These are phyloP conservation scores for Patiria miniata DNA, from an alignment of 35 echinoderm and acorn worm genomes.

Conservation along the genomic window DNA sequence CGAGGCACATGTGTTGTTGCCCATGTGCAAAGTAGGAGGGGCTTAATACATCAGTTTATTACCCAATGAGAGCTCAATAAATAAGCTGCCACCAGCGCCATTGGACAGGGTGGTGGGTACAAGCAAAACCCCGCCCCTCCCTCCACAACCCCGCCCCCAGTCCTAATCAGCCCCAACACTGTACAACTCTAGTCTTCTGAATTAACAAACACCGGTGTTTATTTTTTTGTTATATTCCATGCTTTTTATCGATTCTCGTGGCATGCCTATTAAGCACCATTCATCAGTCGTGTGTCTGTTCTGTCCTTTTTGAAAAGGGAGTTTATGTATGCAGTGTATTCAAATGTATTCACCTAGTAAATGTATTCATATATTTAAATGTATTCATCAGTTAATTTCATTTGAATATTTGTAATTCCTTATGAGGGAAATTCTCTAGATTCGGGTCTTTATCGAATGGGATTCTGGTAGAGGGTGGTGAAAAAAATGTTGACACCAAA, in stretches of 20 bases:
- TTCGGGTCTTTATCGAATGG: too few species aligned
- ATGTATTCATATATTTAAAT: slow-evolving; percentile 2
- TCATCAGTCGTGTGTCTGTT: slow-evolving; percentile 23
- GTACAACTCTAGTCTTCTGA: not conserved
- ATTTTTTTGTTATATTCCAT: not conserved
- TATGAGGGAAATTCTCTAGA: too few species aligned
- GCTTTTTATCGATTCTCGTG: slow-evolving; percentile 1
- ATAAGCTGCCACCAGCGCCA: too few species aligned
- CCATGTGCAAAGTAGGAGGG: too few species aligned
- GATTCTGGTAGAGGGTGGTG: too few species aligned
- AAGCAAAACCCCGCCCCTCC: not conserved
- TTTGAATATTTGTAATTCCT: not conserved
- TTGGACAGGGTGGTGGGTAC: too few species aligned
- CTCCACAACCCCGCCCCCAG: not conserved
- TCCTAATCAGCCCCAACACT: too few species aligned
- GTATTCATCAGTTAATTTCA: not conserved
- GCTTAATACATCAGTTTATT: too few species aligned
- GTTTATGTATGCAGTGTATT: slow-evolving; percentile 17
- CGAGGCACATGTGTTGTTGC: too few species aligned
- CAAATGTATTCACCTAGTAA: not conserved
- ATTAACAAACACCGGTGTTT: not conserved
- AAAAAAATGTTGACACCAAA: too few species aligned
- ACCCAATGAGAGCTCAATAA: too few species aligned
- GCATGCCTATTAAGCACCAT: slow-evolving; percentile 33
- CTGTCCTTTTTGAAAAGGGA: slow-evolving; percentile 6